Percentiles rank a stretch among this genome's conserved stretches.
These are phyloP conservation scores for Hemiscyllium ocellatum DNA, from an alignment of 2,113 vertebrate species.

Conservation along the genomic window DNA sequence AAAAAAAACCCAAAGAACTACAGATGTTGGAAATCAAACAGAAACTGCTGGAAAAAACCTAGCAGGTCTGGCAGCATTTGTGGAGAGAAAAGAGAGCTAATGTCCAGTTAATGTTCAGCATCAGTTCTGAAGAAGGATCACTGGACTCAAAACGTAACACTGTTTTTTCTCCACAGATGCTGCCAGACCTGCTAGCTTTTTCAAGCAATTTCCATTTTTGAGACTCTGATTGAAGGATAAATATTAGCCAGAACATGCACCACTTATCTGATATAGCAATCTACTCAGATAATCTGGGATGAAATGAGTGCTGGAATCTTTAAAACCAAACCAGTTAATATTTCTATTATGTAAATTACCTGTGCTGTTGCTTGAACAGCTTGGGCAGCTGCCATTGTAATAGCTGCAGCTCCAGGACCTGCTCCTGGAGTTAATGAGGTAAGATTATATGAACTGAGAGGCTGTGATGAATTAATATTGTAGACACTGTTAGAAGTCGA, in stretches of 20 bases:
- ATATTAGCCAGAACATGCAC: background rate
- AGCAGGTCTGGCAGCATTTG: no score
- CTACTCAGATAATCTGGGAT: background rate
- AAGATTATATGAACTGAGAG: constrained; percentile 85
- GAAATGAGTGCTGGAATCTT: no score
- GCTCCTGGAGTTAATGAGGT: constrained; percentile 75
- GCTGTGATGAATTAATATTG: constrained; percentile 83
- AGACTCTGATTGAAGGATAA: background rate
- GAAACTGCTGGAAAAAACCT: no score
- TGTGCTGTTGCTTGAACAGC: constrained; percentile 95
- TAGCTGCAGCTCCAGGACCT: constrained; percentile 86
- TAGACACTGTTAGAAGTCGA: constrained; percentile 81
- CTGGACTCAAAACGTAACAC: no score
- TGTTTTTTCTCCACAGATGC: no score
- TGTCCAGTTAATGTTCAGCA: no score
- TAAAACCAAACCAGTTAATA: background rate
- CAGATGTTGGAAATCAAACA: no score
- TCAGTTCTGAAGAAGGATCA: no score
- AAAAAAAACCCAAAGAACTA: no score
- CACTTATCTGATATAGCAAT: background rate
- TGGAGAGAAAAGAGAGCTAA: no score
- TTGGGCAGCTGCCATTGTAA: constrained; percentile 98
- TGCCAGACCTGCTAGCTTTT: no score
- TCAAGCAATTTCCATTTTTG: background rate
- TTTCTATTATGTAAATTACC: constrained; percentile 54